Percentiles rank a stretch among this genome's conserved stretches.
phyloP scores from a whole-genome alignment of 2,888 invertebrate genomes.

The Imbricaverruca yamaguchii region DNA sequence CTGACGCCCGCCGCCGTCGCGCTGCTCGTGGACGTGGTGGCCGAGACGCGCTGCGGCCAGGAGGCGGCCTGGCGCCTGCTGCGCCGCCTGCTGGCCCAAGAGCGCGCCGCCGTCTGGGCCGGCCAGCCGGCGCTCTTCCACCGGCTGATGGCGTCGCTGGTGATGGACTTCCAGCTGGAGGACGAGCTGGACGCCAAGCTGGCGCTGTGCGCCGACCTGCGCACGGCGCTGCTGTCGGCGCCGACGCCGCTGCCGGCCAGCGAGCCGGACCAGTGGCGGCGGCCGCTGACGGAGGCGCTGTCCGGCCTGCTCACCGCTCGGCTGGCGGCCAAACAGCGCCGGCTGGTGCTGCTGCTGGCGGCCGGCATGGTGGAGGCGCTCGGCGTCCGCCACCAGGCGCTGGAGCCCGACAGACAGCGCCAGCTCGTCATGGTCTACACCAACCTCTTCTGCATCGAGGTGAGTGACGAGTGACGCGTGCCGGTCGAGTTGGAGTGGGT shows the following conservation, averaged over 20 bases:
- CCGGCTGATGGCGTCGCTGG: constrained; percentile 15
- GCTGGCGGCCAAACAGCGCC: constrained; percentile 37
- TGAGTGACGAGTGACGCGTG: not conserved
- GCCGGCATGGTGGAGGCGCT: constrained; percentile 37
- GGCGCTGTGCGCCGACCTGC: not conserved
- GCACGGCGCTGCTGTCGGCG: constrained; percentile 1
- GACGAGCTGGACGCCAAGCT: not conserved
- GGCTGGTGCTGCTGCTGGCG: constrained; percentile 37
- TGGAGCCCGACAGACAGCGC: constrained; percentile 4
- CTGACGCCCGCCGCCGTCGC: not conserved
- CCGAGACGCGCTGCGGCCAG: not conserved
- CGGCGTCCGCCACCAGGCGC: constrained; percentile 4
- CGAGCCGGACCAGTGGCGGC: constrained; percentile 24
- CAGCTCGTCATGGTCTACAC: constrained; percentile 15
- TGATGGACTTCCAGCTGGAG: constrained; percentile 6
- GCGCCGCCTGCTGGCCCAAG: not conserved
- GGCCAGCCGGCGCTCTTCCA: not conserved
- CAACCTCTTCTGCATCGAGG: constrained; percentile 22
- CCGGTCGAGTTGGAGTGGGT: too few species aligned
- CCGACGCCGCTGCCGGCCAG: not conserved
- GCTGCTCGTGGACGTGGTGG: not conserved
- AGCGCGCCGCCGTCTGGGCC: not conserved
- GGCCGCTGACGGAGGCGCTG: constrained; percentile 30
- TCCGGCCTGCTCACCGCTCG: constrained; percentile 33
- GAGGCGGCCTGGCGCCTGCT: constrained; percentile 9